Evolutionary conservation across 2,797 vertebrate genomes (phyloP), one percentile per base, ranked within the genome.

Genomic region (Antennarius maculatus): DNA sequence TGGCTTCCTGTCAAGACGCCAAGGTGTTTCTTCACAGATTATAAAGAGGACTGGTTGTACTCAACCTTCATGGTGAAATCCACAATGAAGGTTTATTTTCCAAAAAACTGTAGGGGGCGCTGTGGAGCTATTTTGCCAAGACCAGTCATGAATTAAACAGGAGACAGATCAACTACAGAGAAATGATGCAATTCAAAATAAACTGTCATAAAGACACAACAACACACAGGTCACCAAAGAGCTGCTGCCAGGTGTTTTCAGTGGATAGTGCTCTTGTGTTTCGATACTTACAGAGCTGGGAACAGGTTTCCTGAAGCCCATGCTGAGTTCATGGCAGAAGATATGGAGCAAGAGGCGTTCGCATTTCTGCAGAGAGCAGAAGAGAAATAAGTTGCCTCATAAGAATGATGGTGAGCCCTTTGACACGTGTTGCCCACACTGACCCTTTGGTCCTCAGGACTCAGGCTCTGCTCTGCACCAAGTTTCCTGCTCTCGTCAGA

Each of bases 261-360:
- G 2, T 16, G 34, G 1, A 16, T 34, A 4, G 8, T n/a, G 13
- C 9, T 14, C 12, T 9, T 39, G 9, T 8, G 10, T 39, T 9
- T 39, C 53, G 47, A 18, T 17, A 88, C 97, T 97, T 93, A 99
- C 98, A 91, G 97, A 95, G 80, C 86, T 92, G 62, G 96, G 91
- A 72, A 99, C 97, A 23, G 97, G 96, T 86, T 99, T 96, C 64
- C 98, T 95, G 89, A 99, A 99, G 80, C 96, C 97, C 79, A 97
- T 95, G 78, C 98, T 98, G 92, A 99, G 92, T 89, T 98, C 96
- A 71, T 99, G 97, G 82, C 97, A 99, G 89, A 96, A 99, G 72
- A 98, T 87, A 87, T 97, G 95, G 79, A 99, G 94, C 76, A 99
- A 94, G 80, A 99, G 94, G 51, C 97, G 97, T 88, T 99, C 97